Evolutionary conservation across 2,113 vertebrate species (phyloP).

Genomic region (Mirza zaza): DNA sequence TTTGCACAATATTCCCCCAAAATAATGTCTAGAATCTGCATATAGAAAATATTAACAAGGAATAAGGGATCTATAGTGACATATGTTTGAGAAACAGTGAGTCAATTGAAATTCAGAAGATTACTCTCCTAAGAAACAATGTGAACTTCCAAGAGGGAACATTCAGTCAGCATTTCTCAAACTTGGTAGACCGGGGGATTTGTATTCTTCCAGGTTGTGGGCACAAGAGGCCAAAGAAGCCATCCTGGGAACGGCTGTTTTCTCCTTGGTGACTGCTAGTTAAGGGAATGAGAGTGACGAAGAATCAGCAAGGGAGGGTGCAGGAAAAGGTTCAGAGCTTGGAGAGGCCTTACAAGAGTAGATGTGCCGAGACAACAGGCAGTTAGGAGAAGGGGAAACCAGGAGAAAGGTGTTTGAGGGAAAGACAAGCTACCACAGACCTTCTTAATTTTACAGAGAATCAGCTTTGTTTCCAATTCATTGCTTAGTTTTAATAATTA

Average conservation of each 20-base stretch:
- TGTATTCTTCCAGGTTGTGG: background rate
- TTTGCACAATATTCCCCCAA: background rate
- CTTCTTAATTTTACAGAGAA: background rate
- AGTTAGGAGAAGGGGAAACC: background rate
- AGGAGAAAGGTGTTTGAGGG: background rate
- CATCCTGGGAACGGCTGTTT: background rate
- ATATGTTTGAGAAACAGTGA: background rate
- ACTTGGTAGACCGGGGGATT: background rate
- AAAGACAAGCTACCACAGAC: background rate
- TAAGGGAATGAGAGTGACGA: background rate
- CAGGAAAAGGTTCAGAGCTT: background rate
- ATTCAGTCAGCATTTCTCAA: background rate
- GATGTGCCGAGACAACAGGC: background rate
- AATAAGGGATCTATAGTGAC: background rate
- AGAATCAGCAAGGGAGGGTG: background rate
- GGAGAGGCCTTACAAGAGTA: background rate
- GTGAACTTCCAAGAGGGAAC: background rate
- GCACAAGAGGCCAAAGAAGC: background rate
- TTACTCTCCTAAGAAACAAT: background rate
- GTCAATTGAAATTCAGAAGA: background rate
- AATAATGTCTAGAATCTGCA: background rate
- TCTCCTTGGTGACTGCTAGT: background rate
- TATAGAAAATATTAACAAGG: background rate
- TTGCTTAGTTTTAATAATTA: background rate
- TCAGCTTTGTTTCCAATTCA: background rate